A percentile compares a stretch with the other conserved stretches of the same genome.
phyloP scores from a whole-genome alignment of 1,140 invertebrate genomes.

The Chlorops oryzae region DNA sequence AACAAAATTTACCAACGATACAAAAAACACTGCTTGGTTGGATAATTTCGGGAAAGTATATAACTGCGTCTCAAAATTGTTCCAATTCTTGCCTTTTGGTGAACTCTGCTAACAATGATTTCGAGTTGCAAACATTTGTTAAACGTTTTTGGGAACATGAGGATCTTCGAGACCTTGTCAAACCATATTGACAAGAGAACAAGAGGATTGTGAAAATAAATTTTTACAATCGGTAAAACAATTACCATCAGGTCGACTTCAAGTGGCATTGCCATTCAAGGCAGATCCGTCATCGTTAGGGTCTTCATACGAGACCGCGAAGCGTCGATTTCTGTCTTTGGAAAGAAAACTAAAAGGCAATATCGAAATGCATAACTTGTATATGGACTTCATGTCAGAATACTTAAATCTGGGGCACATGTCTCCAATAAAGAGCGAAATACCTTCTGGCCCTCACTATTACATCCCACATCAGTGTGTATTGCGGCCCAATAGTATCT shows the following conservation, averaged over 20 bases:
- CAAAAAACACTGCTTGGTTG: slow-evolving; percentile 25
- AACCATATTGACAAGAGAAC: no score
- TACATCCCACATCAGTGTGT: slow-evolving; percentile 27
- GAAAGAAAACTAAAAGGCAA: slow-evolving; percentile 29
- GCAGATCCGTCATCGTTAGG: slow-evolving; percentile 25
- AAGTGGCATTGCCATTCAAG: slow-evolving; percentile 22
- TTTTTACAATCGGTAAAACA: slow-evolving; percentile 2
- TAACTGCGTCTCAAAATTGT: no score
- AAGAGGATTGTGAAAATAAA: slow-evolving; percentile 17
- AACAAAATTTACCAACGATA: slow-evolving; percentile 19
- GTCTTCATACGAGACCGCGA: slow-evolving; percentile 23
- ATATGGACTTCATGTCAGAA: slow-evolving; percentile 31
- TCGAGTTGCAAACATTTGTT: no score
- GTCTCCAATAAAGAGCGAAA: slow-evolving; percentile 29
- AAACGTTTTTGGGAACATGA: no score
- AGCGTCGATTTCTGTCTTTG: slow-evolving; percentile 30
- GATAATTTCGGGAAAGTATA: slow-evolving; percentile 14
- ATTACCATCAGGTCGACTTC: slow-evolving; percentile 14
- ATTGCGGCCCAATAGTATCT: slow-evolving; percentile 3
- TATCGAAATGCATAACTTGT: slow-evolving; percentile 17
- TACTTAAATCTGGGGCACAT: slow-evolving; percentile 40
- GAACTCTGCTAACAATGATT: no score
- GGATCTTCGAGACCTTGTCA: no score
- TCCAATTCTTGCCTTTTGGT: no score
- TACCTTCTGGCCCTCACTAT: slow-evolving; percentile 17